Percentiles rank a stretch among this genome's conserved stretches.
phyloP scores from a whole-genome alignment of 1,140 invertebrate species.

The Scylla paramamosain region DNA sequence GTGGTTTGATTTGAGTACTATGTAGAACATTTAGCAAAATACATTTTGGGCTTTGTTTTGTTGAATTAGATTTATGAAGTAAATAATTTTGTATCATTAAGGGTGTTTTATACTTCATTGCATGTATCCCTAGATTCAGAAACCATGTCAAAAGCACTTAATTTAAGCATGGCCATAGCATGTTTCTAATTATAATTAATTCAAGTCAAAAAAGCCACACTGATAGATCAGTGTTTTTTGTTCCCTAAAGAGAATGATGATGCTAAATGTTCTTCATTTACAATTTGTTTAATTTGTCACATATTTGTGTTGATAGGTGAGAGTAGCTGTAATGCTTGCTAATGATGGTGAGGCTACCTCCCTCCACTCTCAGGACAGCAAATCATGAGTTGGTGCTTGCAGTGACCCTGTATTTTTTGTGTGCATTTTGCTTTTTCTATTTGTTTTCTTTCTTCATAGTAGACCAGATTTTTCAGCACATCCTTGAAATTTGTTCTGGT shows the following conservation, averaged over 20 bases:
- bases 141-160: conserved; percentile 21
- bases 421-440: conserved; percentile 68
- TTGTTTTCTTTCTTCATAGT: conserved; percentile 44
- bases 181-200: conserved; percentile 43
- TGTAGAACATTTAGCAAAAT: conserved; percentile 69
- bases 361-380: conserved; percentile 30
- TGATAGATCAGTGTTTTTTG: conserved; percentile 32
- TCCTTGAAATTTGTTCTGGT: neutral
- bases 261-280: conserved; percentile 70
- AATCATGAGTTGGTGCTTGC: conserved; percentile 69
- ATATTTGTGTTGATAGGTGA: conserved; percentile 49
- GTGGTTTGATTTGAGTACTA: conserved; percentile 64
- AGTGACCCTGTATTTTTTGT: conserved; percentile 74
- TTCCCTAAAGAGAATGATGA: conserved; percentile 60
- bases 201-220: conserved; percentile 32
- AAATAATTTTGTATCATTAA: conserved; percentile 41
- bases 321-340: conserved; percentile 68
- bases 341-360: conserved; percentile 50
- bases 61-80: conserved; percentile 33
- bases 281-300: conserved; percentile 64
- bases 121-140: conserved; percentile 43
- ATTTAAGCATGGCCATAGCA: conserved; percentile 61
- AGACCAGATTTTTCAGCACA: neutral
- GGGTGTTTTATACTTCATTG: conserved; percentile 45
- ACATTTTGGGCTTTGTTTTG: conserved; percentile 38